phyloP scores from a whole-genome alignment of 2,113 vertebrate genomes.

The Megaleporinus macrocephalus region DNA sequence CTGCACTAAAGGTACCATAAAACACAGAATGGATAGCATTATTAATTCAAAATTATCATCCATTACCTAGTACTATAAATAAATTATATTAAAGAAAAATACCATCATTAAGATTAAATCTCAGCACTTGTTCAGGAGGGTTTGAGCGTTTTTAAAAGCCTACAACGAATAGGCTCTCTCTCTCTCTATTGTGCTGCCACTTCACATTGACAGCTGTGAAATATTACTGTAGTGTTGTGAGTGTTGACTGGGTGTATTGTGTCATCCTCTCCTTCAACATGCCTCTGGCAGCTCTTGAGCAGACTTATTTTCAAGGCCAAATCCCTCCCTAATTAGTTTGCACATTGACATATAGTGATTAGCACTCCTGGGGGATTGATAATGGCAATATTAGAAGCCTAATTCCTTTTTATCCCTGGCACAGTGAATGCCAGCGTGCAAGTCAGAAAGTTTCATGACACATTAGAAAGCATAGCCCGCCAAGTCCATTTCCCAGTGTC shows the following conservation, averaged over 20 bases:
- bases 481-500: slow-evolving; percentile 69
- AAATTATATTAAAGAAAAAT: too few relatives aligned
- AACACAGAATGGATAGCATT: too few relatives aligned
- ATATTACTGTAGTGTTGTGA: background rate
- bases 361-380: slow-evolving; percentile 44
- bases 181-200: background rate
- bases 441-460: slow-evolving; percentile 37
- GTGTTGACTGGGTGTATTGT: slow-evolving; percentile 15
- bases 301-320: slow-evolving; percentile 30
- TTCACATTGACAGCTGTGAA: background rate
- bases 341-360: slow-evolving; percentile 46
- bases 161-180: too few relatives aligned
- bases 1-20: too few relatives aligned
- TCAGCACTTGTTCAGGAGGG: background rate
- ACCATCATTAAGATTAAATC: too few relatives aligned
- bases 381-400: slow-evolving; percentile 32
- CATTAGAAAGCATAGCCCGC: slow-evolving; percentile 45
- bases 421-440: background rate
- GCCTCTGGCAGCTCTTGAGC: background rate
- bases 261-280: slow-evolving; percentile 13
- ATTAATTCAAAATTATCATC: too few relatives aligned
- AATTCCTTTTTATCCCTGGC: slow-evolving; percentile 8
- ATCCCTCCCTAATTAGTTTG: slow-evolving; percentile 46
- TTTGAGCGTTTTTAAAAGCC: too few relatives aligned
- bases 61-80: too few relatives aligned